Evolutionary conservation across 1,140 invertebrate genomes (phyloP).

Genomic region (Bombyx mandarina): DNA sequence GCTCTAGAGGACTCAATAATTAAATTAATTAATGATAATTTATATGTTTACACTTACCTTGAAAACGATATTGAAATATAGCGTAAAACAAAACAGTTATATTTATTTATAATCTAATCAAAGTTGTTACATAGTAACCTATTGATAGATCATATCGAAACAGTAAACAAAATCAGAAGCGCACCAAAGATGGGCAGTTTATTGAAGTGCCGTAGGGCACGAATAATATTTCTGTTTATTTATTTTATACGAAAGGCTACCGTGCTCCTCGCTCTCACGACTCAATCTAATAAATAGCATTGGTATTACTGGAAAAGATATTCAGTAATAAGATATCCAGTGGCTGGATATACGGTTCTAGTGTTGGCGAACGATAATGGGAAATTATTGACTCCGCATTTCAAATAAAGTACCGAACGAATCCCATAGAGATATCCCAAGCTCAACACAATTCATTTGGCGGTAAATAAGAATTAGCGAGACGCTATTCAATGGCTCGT

Average conservation of each 20-base stretch:
- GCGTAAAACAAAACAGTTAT: too few relatives aligned
- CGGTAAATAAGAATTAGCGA: conserved; percentile 11
- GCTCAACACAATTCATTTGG: neutral
- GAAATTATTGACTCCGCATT: conserved; percentile 33
- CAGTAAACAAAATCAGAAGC: conserved; percentile 8
- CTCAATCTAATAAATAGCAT: conserved; percentile 63
- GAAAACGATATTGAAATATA: too few relatives aligned
- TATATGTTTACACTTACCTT: too few relatives aligned
- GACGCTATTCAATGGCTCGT: neutral
- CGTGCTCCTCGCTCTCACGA: conserved; percentile 48
- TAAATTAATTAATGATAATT: too few relatives aligned
- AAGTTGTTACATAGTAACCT: too few relatives aligned
- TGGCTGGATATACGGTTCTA: conserved; percentile 37
- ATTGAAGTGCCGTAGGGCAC: conserved; percentile 16
- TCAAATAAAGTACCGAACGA: conserved; percentile 10
- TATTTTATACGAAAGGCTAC: conserved; percentile 43
- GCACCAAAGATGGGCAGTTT: conserved; percentile 22
- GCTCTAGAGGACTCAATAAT: too few relatives aligned
- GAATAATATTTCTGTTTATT: conserved; percentile 36
- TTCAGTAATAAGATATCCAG: conserved; percentile 55
- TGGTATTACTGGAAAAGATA: conserved; percentile 48
- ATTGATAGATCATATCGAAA: too few relatives aligned
- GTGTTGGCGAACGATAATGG: conserved; percentile 30
- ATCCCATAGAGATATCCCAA: too few relatives aligned
- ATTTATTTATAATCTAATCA: too few relatives aligned